Evolutionary conservation across 92 coral and sea anemone species (phyloP), one percentile per base, ranked within the genome.

Genomic region (Actinernus sp.): DNA sequence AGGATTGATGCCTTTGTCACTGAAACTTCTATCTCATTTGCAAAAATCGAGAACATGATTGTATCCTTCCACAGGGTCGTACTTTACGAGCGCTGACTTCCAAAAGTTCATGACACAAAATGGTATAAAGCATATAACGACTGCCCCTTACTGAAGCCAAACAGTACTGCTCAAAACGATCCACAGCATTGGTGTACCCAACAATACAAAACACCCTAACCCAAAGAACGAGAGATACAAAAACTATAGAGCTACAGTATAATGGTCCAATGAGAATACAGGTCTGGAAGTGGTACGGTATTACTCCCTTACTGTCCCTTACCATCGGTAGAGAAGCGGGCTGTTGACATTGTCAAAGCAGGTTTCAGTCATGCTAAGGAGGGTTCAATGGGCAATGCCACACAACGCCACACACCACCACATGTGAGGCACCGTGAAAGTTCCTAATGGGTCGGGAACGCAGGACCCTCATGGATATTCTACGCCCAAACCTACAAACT

Each of bases 51-150:
- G 33, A 72, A 72, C 19, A 32, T 61, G 3, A 61, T 71, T 23
- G 13, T 23, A 14, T 44, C 34, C 22, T 69, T 69, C 28, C 79
- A 78, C 68, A 40, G 79, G 79, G 7, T 47, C 80, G 20, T 44
- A 40, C 78, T 78, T 78, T 26, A 50, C 56, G 8, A 78, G 85
- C 31, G 32, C 16, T 19, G 68, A 66, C 29, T 76, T 76, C 36
- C 44, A 64, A 64, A 37, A 74, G 27, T 50, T 63, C 14, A 14
- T 23, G 1, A 5, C 11, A 11, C 36, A 26, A 12, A 53, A 53
- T 53, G 60, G 60, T 3, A 53, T 53, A 34, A 25, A 53, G 34
- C 60, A 53, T 21, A 53, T 53, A 34, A 23, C 33, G 1, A n/a
- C n/a, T n/a, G n/a, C n/a, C n/a, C n/a, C n/a, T n/a, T n/a, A n/a